Evolutionary conservation across 2,797 vertebrate species (phyloP).

Genomic region (Sparus aurata): DNA sequence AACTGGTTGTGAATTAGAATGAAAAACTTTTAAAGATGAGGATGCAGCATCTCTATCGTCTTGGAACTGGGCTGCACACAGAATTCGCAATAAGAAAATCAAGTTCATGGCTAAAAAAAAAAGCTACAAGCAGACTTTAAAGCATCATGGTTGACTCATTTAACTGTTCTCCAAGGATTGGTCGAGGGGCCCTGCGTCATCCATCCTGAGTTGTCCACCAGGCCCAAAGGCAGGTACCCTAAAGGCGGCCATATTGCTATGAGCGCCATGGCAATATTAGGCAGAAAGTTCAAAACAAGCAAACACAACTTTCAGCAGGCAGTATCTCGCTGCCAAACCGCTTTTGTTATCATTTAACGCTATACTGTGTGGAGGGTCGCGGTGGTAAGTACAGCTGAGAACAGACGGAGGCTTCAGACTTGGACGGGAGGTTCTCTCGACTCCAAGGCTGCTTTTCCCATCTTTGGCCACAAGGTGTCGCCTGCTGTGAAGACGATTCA

Average conservation of each 20-base stretch:
- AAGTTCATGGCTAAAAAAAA: too few relatives aligned
- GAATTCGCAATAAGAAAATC: neutral
- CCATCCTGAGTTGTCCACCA: slow-evolving; percentile 37
- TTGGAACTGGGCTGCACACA: neutral
- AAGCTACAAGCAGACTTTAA: slow-evolving; percentile 27
- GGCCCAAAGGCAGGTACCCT: slow-evolving; percentile 68
- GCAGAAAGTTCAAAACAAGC: slow-evolving; percentile 33
- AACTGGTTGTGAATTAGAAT: too few relatives aligned
- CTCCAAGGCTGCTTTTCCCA: slow-evolving; percentile 74
- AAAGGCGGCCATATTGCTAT: slow-evolving; percentile 58
- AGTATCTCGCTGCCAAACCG: slow-evolving; percentile 40
- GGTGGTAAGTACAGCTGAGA: slow-evolving; percentile 64
- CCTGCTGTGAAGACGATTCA: slow-evolving; percentile 53
- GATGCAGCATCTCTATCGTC: neutral
- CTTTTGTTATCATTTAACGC: slow-evolving; percentile 44
- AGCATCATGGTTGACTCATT: slow-evolving; percentile 67
- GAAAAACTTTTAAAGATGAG: neutral
- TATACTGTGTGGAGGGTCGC: slow-evolving; percentile 55
- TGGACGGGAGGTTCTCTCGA: slow-evolving; percentile 58
- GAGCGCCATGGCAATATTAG: slow-evolving; percentile 49
- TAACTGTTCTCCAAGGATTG: slow-evolving; percentile 79
- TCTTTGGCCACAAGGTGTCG: slow-evolving; percentile 70
- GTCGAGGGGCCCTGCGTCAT: slow-evolving; percentile 64
- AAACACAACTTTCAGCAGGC: slow-evolving; percentile 57
- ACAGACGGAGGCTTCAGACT: slow-evolving; percentile 60